Percentiles rank a stretch among this genome's conserved stretches.
These are phyloP conservation scores for Caracal caracal DNA, from an alignment of 2,113 vertebrate genomes.

Conservation along the genomic window DNA sequence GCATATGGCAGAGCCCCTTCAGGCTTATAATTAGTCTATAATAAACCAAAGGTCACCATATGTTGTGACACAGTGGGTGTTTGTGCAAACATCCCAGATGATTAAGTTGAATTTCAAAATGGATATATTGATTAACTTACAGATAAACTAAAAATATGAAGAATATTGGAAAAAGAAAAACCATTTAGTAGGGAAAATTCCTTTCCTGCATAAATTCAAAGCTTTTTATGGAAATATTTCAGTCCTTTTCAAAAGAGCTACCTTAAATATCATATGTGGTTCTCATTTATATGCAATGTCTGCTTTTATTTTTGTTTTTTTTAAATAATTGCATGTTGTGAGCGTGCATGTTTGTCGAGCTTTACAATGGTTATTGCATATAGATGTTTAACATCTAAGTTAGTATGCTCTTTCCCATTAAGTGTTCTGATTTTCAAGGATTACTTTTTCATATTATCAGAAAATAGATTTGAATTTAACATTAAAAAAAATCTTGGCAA, in stretches of 20 bases:
- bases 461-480: constrained; percentile 85
- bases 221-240: background rate
- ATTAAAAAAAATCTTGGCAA: constrained; percentile 69
- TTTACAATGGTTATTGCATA: constrained; percentile 82
- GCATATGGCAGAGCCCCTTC: background rate
- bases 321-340: constrained; percentile 77
- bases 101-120: background rate
- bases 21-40: constrained; percentile 7
- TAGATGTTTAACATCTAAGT: constrained; percentile 86
- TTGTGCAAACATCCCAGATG: background rate
- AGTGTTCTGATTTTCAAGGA: constrained; percentile 83
- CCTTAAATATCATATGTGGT: constrained; percentile 27
- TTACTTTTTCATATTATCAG: constrained; percentile 77
- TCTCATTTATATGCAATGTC: background rate
- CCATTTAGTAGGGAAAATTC: constrained; percentile 7
- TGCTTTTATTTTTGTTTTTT: constrained; percentile 39
- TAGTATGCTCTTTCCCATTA: constrained; percentile 85
- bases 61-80: background rate
- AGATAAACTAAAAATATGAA: background rate
- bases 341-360: constrained; percentile 83
- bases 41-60: background rate
- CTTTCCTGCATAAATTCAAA: background rate
- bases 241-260: constrained; percentile 3
- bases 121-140: background rate
- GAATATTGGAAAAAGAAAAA: background rate